These are phyloP conservation scores for Rhagoletis zephyria DNA, from an alignment of 1,140 invertebrate genomes.

Conservation along the genomic window DNA sequence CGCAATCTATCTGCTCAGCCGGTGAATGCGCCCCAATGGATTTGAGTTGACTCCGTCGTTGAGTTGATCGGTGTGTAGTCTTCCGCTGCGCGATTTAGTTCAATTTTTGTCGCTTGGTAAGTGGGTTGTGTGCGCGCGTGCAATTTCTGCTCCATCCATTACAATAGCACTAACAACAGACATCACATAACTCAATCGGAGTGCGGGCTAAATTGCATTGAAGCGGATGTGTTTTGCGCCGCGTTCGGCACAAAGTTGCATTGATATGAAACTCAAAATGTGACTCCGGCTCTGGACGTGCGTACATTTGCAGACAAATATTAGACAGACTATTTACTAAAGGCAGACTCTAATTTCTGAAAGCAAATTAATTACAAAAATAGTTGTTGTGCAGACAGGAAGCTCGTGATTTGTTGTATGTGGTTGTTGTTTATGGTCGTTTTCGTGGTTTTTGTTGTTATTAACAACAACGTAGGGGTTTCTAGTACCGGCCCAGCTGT, in stretches of 20 bases:
- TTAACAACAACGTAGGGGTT: too few species aligned
- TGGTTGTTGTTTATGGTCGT: slow-evolving; percentile 11
- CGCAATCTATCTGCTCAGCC: not conserved
- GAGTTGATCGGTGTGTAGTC: slow-evolving; percentile 24
- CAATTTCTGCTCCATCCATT: not conserved
- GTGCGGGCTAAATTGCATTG: not conserved
- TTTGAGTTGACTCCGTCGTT: not conserved
- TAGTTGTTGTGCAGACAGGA: not conserved
- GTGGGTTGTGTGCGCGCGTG: not conserved
- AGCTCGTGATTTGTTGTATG: not conserved
- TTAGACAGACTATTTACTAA: not conserved
- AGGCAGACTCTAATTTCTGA: not conserved
- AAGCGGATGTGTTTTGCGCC: not conserved
- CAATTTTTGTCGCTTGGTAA: slow-evolving; percentile 1
- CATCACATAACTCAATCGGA: not conserved
- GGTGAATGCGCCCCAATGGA: slow-evolving; percentile 9
- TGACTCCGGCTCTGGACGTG: not conserved
- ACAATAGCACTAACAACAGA: not conserved
- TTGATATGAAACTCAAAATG: not conserved
- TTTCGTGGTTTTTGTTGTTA: not conserved
- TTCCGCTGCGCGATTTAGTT: slow-evolving; percentile 37
- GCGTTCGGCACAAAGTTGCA: not conserved
- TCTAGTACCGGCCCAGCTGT: slow-evolving; percentile 18
- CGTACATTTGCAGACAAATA: not conserved
- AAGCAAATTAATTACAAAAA: not conserved